Base-by-base conservation (phyloP, 2,888 invertebrate genomes). In the Mythimna impura region DNA sequence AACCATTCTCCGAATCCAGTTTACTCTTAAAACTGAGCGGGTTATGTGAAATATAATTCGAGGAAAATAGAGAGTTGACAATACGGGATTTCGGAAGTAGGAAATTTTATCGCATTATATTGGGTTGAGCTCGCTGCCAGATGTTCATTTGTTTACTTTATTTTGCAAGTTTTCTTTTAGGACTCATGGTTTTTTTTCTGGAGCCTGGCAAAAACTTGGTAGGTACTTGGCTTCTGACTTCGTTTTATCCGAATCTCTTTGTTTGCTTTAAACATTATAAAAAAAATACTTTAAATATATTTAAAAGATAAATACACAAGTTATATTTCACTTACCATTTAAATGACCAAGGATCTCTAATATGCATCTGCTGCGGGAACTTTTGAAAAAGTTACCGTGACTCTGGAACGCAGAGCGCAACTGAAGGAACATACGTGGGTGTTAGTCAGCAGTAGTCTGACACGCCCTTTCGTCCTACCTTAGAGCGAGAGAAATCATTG, bases 121-220 rank as follows among this genome's bases (percentile, higher is more conserved):
- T 76, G 22, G 30, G 25, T 73, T 64, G 70, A 69, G 54, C 36
- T 72, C 60, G 66, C 65, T 78, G 75, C 86, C 87, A 88, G 87
- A 84, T 88, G 88, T 83, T 82, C 72, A 70, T 70, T 80, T 85
- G 79, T 83, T 83, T 82, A 77, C 78, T 82, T 78, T 84, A 68
- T 78, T 78, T 73, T 61, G 62, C 36, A 66, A 55, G 55, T 54
- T 66, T 52, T 62, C 20, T 47, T 65, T 54, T 54, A 65, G n/a
- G n/a, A n/a, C n/a, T n/a, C n/a, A n/a, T n/a, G 2, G 22, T 22
- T 55, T 34, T 66, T 25, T 34, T 70, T 47, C 20, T 47, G 25
- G 9, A 57, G 36, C 20, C 50, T 20, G 25, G n/a, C n/a, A 55
- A 25, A 54, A 25, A 52, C 67, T 40, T 40, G 30, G 14, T 22